phyloP scores from a whole-genome alignment of 2,797 vertebrate species.

The Coreius guichenoti region DNA sequence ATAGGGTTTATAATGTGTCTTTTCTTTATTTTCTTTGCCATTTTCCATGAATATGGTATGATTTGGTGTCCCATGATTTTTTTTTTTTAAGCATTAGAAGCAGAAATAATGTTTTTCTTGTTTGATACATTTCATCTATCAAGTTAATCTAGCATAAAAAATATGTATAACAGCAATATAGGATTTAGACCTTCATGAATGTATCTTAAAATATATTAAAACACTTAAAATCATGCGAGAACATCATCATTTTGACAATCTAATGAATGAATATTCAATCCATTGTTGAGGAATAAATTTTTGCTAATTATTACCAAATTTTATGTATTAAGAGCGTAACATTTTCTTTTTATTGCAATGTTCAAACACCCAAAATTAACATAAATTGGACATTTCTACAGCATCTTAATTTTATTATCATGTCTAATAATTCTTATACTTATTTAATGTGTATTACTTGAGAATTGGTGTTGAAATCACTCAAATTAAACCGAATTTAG shows the following conservation, averaged over 20 bases:
- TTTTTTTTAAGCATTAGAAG: not conserved
- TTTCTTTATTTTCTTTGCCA: not conserved
- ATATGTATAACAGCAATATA: not conserved
- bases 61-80: too few relatives aligned
- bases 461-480: not conserved
- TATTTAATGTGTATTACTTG: not conserved
- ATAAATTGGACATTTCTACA: not conserved
- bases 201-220: not conserved
- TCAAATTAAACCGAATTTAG: not conserved
- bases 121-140: not conserved
- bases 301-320: not conserved
- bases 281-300: not conserved
- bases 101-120: not conserved
- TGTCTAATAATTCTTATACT: not conserved
- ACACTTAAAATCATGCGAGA: not conserved
- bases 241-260: not conserved
- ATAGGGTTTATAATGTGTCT: not conserved
- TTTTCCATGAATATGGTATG: not conserved
- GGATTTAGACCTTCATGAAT: not conserved
- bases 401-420: not conserved
- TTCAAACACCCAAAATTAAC: not conserved
- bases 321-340: not conserved
- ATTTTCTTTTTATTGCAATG: not conserved
- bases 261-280: not conserved
- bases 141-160: not conserved